phyloP scores from a whole-genome alignment of 2,888 invertebrate species.

The Autographa pulchrina region DNA sequence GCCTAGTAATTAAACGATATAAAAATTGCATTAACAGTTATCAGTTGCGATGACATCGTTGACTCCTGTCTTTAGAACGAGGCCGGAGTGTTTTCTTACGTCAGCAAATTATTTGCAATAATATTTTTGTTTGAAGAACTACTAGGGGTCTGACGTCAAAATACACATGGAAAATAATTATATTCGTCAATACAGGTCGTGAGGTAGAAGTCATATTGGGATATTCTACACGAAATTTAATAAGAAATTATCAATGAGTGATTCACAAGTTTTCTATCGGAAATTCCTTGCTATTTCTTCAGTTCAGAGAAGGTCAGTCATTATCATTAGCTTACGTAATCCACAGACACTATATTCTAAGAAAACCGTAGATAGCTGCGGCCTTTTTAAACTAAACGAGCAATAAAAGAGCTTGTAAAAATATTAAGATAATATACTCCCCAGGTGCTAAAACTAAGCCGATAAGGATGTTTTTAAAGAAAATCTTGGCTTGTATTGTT shows the following conservation, averaged over 20 bases:
- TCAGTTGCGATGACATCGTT: constrained; percentile 34
- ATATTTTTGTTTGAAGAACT: constrained; percentile 23
- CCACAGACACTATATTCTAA: background rate
- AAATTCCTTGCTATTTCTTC: constrained; percentile 10
- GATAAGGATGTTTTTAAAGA: background rate
- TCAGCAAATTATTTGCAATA: constrained; percentile 47
- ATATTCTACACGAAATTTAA: background rate
- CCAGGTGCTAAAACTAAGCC: background rate
- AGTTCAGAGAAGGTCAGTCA: constrained; percentile 5
- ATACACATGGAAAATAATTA: background rate
- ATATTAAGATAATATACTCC: background rate
- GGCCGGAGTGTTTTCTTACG: constrained; percentile 41
- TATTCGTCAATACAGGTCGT: background rate
- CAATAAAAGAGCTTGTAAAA: background rate
- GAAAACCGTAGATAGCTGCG: constrained; percentile 6
- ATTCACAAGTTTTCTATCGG: constrained; percentile 3
- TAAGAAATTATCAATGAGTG: background rate
- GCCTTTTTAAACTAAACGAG: background rate
- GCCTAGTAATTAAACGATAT: background rate
- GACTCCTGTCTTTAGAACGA: constrained; percentile 42
- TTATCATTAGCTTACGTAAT: constrained; percentile 19
- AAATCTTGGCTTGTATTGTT: constrained; percentile 1
- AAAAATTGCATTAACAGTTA: constrained; percentile 32
- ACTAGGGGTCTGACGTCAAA: constrained; percentile 36
- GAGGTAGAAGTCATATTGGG: background rate